A percentile compares a stretch with the other conserved stretches of the same genome.
Conservation (phyloP, 2,113 vertebrate genomes). For the Hiodon alosoides region DNA sequence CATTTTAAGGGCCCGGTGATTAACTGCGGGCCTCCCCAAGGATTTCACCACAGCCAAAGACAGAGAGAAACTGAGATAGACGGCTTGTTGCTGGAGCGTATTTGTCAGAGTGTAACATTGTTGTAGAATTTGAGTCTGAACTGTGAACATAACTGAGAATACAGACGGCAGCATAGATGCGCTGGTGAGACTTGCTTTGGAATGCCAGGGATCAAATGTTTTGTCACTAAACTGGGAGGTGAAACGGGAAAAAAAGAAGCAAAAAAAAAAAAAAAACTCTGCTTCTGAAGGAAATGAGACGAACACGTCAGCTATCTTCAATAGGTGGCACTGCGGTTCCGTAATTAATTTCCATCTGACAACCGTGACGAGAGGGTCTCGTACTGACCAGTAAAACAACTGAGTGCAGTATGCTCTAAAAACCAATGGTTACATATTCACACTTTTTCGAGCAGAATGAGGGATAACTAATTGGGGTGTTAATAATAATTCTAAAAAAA, state of each 20-base stretch:
- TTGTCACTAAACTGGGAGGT: neutral
- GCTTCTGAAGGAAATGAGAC: no score
- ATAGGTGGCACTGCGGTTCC: conserved; percentile 21
- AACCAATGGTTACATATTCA: no score
- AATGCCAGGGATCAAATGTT: neutral
- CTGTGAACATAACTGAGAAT: conserved; percentile 5
- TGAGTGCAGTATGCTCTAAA: no score
- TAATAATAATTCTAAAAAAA: no score
- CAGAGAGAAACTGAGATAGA: no score
- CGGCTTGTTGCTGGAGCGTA: neutral
- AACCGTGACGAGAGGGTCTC: neutral
- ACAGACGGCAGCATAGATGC: neutral
- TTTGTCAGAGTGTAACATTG: neutral
- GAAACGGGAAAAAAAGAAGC: neutral
- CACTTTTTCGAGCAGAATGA: no score
- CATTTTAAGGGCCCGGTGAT: no score
- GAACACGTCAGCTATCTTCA: neutral
- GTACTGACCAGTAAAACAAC: neutral
- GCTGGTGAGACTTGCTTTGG: neutral
- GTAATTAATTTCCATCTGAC: neutral
- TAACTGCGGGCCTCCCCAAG: no score
- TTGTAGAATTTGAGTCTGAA: conserved; percentile 1
- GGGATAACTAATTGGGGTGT: no score
- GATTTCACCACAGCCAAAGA: no score
- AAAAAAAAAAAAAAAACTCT: no score